Percentiles rank a stretch among this genome's conserved stretches.
Conservation (phyloP, 2,113 vertebrate species). For the Marcusenius ussheri region DNA sequence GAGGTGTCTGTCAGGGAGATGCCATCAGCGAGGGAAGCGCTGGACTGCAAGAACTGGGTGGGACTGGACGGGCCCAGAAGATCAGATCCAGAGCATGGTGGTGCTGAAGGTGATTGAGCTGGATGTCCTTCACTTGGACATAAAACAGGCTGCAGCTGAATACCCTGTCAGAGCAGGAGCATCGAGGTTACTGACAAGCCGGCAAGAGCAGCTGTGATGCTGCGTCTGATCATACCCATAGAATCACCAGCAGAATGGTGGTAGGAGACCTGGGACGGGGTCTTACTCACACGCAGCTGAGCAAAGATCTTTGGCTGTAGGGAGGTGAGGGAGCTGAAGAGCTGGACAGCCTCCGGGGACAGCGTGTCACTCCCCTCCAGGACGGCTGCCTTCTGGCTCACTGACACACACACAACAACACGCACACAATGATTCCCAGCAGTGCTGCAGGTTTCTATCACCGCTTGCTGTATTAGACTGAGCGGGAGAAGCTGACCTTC, state of each 20-base stretch:
- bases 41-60: conserved; percentile 44
- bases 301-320: conserved; percentile 73
- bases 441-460: neutral
- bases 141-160: conserved; percentile 59
- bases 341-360: conserved; percentile 56
- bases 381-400: conserved; percentile 16
- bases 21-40: conserved; percentile 37
- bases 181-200: neutral
- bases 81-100: conserved; percentile 34
- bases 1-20: conserved; percentile 43
- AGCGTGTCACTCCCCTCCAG: conserved; percentile 41
- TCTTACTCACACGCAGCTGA: conserved; percentile 62
- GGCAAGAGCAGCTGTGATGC: neutral
- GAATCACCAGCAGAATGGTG: neutral
- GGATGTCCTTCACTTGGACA: conserved; percentile 44
- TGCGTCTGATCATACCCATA: neutral
- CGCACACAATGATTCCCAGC: neutral
- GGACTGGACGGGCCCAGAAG: conserved; percentile 49
- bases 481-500: conserved; percentile 55
- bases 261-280: neutral
- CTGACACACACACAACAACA: neutral
- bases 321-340: conserved; percentile 64
- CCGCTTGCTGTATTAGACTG: neutral
- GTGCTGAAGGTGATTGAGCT: conserved; percentile 50
- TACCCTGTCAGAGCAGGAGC: conserved; percentile 2